phyloP scores from a whole-genome alignment of 2,888 invertebrate species.

The Proisotoma minuta region DNA sequence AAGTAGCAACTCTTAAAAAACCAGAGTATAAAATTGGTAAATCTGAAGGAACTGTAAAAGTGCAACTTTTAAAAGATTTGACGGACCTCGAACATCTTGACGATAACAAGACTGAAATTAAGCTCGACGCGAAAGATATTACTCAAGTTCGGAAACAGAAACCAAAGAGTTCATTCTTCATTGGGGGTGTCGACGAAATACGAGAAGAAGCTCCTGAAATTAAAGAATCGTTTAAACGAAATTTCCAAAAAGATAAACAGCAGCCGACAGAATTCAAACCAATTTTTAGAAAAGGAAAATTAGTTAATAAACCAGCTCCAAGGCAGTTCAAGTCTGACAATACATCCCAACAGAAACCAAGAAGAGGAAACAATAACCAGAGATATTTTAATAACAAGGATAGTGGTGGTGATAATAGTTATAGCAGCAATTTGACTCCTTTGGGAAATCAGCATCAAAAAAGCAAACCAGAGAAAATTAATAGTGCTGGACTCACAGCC shows the following conservation, averaged over 20 bases:
- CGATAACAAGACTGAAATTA: background rate
- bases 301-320: slow-evolving; percentile 19
- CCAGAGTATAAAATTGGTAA: slow-evolving; percentile 17
- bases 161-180: slow-evolving; percentile 44
- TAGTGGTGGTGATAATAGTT: background rate
- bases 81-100: slow-evolving; percentile 31
- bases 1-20: slow-evolving; percentile 1
- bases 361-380: background rate
- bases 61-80: slow-evolving; percentile 40
- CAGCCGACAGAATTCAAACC: slow-evolving; percentile 16
- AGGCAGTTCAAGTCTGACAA: background rate
- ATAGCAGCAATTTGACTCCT: slow-evolving; percentile 3
- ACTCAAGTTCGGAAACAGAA: slow-evolving; percentile 16
- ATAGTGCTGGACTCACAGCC: background rate
- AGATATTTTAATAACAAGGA: background rate
- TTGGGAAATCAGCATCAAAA: background rate
- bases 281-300: slow-evolving; percentile 31
- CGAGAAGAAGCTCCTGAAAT: slow-evolving; percentile 3
- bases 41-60: slow-evolving; percentile 38
- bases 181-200: slow-evolving; percentile 41
- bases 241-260: slow-evolving; percentile 2
- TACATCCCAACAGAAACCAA: background rate
- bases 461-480: background rate
- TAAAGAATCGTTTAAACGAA: background rate
- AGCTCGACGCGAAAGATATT: background rate